A percentile compares a stretch with the other conserved stretches of the same genome.
Conservation (phyloP, 1,140 invertebrate genomes). For the Bombus soroeensis region DNA sequence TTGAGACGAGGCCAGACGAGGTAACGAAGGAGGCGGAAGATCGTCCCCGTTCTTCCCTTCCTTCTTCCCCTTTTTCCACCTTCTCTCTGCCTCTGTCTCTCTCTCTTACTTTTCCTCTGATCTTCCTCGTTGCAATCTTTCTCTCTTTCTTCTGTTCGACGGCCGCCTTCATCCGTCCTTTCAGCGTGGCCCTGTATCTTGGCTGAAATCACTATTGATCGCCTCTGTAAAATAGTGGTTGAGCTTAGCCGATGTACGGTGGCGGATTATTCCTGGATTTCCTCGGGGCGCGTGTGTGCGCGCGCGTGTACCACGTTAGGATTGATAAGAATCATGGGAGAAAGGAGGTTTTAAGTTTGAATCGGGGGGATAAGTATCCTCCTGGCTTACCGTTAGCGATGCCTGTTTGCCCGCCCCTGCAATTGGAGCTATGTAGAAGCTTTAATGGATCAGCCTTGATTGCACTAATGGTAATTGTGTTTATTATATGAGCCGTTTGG, state of each 20-base stretch:
- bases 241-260: constrained; percentile 42
- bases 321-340: constrained; percentile 36
- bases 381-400: constrained; percentile 17
- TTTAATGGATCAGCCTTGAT: not conserved
- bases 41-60: constrained; percentile 1
- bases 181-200: constrained; percentile 29
- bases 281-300: not conserved
- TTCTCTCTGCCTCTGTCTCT: not conserved
- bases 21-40: constrained; percentile 51
- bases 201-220: constrained; percentile 58
- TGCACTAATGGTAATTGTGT: constrained; percentile 1
- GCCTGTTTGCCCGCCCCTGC: not conserved
- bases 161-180: constrained; percentile 22
- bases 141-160: not conserved
- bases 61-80: not conserved
- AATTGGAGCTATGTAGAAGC: not conserved
- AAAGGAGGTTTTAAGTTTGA: constrained; percentile 24
- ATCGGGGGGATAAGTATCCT: constrained; percentile 3
- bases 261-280: constrained; percentile 43
- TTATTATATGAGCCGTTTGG: too few species aligned
- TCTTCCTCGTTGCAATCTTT: not conserved
- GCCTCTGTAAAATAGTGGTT: constrained; percentile 53
- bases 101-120: not conserved
- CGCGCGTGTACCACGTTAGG: constrained; percentile 1
- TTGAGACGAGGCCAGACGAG: constrained; percentile 45